Base-by-base conservation (phyloP, 2,113 vertebrate species). In the Microcebus griseorufus region DNA sequence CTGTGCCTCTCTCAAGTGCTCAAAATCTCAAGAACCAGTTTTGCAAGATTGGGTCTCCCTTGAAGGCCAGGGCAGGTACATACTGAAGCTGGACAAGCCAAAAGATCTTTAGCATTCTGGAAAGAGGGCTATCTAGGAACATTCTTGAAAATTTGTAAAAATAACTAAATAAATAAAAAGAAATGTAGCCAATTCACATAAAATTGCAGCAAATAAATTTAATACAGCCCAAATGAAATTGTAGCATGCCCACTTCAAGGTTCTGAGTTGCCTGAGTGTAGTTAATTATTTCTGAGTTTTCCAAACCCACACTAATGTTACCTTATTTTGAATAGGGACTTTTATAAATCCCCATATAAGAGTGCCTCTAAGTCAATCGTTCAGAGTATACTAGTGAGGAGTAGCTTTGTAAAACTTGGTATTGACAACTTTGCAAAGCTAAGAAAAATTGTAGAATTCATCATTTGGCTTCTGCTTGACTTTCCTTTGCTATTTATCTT, bases 401-500 rank as follows among this genome's bases (percentile, higher is more conserved):
- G 4, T 25, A 58, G 42, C 60, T 93, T 83, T 87, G 64, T 48
- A 62, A 75, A 96, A 80, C 69, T 67, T 79, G 85, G 34, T 88
- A 78, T 79, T 92, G 45, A 70, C 55, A 45, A 62, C 18, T 81
- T 88, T 78, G 34, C 69, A 86, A 95, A 79, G 22, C 69, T 75
- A 87, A 96, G 80, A 89, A 82, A 75, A 82, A 79, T 72, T 79
- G 58, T 86, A 53, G 69, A 89, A 58, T 94, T 93, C 53, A 67
- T 88, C 53, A 60, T 88, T 78, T 97, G 85, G 22, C 81, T 94
- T 94, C 60, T 37, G 37, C 14, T 29, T 92, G 45, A 12, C 62
- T 78, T 93, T n/a, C 45, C 48, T 93, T 84, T 64, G 73, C 42
- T 75, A 53, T 80, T 97, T 78, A 78, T 87, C 79, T 92, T 96